Conservation (phyloP, 2,113 vertebrate genomes). For the Melanostigma gelatinosum region DNA sequence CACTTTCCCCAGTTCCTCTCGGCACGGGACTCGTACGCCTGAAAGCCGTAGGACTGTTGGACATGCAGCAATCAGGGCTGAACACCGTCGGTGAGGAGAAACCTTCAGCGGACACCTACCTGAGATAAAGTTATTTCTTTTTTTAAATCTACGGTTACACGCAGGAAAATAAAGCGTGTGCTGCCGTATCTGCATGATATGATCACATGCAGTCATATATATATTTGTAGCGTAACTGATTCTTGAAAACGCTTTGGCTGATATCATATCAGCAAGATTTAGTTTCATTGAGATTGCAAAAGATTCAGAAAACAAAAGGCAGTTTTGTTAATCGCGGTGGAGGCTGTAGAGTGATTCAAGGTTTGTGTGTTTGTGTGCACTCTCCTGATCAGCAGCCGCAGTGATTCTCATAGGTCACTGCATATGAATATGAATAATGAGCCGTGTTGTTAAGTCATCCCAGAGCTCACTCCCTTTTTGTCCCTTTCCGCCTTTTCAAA, state of each 20-base stretch:
- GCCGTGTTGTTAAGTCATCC: not conserved
- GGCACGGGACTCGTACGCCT: not conserved
- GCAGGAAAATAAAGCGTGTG: conserved; percentile 4
- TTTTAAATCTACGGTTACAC: not conserved
- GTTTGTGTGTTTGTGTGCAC: not conserved
- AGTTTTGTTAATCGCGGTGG: not conserved
- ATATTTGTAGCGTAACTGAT: conserved; percentile 14
- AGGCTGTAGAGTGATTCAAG: not conserved
- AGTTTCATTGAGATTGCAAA: not conserved
- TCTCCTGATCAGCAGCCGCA: not conserved
- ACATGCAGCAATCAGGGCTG: not conserved
- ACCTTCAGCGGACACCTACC: not conserved
- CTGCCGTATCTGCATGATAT: conserved; percentile 47
- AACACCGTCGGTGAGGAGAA: not conserved
- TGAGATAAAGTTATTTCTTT: not conserved
- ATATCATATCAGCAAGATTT: not conserved
- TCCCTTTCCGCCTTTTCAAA: conserved; percentile 37
- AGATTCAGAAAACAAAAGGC: not conserved
- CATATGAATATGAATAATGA: not conserved
- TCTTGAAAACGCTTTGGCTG: conserved; percentile 11
- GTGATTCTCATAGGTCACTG: not conserved
- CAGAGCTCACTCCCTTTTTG: not conserved
- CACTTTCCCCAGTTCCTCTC: no score
- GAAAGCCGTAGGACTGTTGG: not conserved
- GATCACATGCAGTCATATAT: conserved; percentile 33